These are phyloP conservation scores for Barnardius zonarius DNA, from an alignment of 2,113 vertebrate genomes.

Conservation along the genomic window DNA sequence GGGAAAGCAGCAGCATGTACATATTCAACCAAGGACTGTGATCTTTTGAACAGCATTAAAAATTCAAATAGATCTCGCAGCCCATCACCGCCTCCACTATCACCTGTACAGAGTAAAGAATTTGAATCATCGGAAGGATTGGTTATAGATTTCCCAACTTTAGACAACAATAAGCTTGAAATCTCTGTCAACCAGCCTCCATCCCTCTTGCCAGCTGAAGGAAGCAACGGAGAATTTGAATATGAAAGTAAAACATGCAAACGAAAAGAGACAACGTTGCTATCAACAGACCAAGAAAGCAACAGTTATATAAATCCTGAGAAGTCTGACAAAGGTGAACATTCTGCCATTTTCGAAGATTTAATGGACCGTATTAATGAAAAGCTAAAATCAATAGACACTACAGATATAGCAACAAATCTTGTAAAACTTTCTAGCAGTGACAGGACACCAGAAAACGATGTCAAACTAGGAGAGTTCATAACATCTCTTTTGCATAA, in stretches of 20 bases:
- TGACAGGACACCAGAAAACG: constrained; percentile 73
- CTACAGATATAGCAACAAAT: constrained; percentile 77
- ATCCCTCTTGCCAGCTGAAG: constrained; percentile 79
- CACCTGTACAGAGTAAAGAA: constrained; percentile 81
- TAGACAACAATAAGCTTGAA: constrained; percentile 72
- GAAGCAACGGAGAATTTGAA: constrained; percentile 32
- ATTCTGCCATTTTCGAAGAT: constrained; percentile 81
- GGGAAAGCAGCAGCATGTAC: constrained; percentile 43
- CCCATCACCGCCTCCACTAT: constrained; percentile 88
- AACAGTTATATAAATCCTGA: constrained; percentile 45
- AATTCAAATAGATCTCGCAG: constrained; percentile 74
- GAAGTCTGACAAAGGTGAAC: constrained; percentile 70
- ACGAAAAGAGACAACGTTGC: constrained; percentile 12
- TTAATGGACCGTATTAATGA: constrained; percentile 89
- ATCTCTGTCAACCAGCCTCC: constrained; percentile 77
- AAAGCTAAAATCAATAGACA: constrained; percentile 88
- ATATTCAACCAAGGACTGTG: constrained; percentile 50
- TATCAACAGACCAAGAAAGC: constrained; percentile 33
- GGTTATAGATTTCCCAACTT: constrained; percentile 53
- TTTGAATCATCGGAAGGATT: constrained; percentile 73
- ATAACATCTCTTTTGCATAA: constrained; percentile 88
- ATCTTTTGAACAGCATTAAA: constrained; percentile 58
- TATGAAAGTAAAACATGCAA: constrained; percentile 42
- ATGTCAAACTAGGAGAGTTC: constrained; percentile 85
- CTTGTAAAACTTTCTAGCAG: constrained; percentile 68